Percentiles rank a stretch among this genome's conserved stretches.
phyloP scores from a whole-genome alignment of 2,113 vertebrate genomes.

The Clarias magur region DNA sequence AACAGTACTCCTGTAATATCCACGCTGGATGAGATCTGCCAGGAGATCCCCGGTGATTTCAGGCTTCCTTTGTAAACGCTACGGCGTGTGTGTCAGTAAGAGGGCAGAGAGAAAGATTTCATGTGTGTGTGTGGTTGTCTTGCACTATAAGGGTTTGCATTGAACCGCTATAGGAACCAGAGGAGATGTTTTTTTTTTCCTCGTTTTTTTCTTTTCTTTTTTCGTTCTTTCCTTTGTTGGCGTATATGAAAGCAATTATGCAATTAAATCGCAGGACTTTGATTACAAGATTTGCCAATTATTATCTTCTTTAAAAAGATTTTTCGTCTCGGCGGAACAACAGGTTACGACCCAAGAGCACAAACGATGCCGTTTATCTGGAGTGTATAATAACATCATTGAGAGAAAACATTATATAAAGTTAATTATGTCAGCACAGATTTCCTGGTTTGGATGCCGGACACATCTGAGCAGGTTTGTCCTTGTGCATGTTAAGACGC shows the following conservation, averaged over 20 bases:
- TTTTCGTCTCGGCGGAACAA: not conserved
- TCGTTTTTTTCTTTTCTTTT: no score
- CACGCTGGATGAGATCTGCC: not conserved
- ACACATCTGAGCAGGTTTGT: not conserved
- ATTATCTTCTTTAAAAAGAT: not conserved
- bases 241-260: not conserved
- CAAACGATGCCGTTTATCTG: not conserved
- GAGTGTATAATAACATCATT: not conserved
- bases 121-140: not conserved
- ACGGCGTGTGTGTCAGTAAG: not conserved
- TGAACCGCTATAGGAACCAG: not conserved
- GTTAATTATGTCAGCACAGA: not conserved
- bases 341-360: not conserved
- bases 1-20: not conserved
- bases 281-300: not conserved
- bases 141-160: not conserved
- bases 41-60: not conserved
- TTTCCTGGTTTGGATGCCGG: not conserved
- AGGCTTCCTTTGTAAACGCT: not conserved
- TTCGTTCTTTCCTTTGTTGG: not conserved
- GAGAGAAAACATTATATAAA: no score
- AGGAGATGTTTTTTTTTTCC: no score
- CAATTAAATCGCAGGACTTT: not conserved
- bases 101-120: not conserved
- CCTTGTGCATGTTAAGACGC: not conserved